Evolutionary conservation across 2,113 vertebrate genomes (phyloP).

Genomic region (Cephalopholis sonnerati): DNA sequence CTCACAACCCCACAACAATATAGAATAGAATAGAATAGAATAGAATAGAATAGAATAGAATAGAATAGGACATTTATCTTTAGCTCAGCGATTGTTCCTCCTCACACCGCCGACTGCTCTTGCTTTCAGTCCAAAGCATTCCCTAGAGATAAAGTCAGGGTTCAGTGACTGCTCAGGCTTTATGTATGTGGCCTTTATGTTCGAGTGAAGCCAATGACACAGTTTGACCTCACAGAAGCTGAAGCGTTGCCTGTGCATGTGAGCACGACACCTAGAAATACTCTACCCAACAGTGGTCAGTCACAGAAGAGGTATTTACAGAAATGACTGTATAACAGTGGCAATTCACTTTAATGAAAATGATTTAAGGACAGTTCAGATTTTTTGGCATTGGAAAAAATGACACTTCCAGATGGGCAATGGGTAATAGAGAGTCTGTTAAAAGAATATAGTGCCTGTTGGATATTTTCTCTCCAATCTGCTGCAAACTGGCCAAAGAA

Average conservation of each 20-base stretch:
- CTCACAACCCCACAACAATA: conserved; percentile 21
- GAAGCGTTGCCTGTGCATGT: neutral
- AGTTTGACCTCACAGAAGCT: conserved; percentile 14
- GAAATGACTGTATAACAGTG: neutral
- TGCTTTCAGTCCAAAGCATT: conserved; percentile 21
- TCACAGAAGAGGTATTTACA: neutral
- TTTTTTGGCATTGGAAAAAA: neutral
- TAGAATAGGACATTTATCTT: conserved; percentile 19
- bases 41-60: conserved; percentile 5
- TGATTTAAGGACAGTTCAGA: conserved; percentile 6
- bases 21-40: conserved; percentile 7
- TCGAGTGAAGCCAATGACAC: conserved; percentile 11
- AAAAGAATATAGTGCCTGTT: neutral
- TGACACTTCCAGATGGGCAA: conserved; percentile 5
- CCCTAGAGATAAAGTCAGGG: conserved; percentile 23
- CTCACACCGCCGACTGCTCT: conserved; percentile 23
- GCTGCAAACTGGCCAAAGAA: conserved; percentile 6
- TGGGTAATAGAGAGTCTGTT: neutral
- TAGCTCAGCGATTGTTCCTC: conserved; percentile 6
- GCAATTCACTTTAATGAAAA: neutral
- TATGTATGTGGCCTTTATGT: conserved; percentile 23
- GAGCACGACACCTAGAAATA: neutral
- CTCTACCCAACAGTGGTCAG: neutral
- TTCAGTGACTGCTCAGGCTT: conserved; percentile 19
- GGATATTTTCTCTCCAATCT: neutral